Percentiles rank a stretch among this genome's conserved stretches.
phyloP scores from a whole-genome alignment of 2,888 invertebrate genomes.

The Eumacrocentrus americanus region DNA sequence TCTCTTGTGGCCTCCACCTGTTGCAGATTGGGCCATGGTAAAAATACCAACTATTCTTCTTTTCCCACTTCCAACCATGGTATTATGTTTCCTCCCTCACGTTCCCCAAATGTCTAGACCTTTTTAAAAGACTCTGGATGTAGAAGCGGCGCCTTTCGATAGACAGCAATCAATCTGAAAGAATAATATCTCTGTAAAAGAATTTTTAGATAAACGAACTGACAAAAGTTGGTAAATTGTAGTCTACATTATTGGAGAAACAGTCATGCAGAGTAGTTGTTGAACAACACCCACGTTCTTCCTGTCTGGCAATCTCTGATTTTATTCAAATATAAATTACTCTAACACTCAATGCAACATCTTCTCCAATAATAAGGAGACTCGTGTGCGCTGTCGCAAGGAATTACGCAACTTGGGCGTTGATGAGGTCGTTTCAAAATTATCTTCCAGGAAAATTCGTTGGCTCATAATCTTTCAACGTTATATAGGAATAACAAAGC shows the following conservation, averaged over 20 bases:
- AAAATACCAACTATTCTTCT: slow-evolving; percentile 20
- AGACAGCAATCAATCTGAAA: neutral
- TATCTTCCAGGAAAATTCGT: slow-evolving; percentile 22
- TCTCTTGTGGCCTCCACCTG: slow-evolving; percentile 17
- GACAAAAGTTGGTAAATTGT: neutral
- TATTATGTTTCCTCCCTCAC: neutral
- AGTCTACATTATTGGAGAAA: neutral
- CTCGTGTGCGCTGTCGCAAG: slow-evolving; percentile 14
- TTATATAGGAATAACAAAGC: neutral
- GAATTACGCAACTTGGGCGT: slow-evolving; percentile 13
- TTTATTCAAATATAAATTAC: slow-evolving; percentile 22
- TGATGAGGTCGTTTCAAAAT: slow-evolving; percentile 21
- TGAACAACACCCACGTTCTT: slow-evolving; percentile 11
- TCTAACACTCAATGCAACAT: neutral
- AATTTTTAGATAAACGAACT: too few relatives aligned
- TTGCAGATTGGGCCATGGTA: slow-evolving; percentile 13
- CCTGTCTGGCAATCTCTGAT: slow-evolving; percentile 16
- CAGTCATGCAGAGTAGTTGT: neutral
- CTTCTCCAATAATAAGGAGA: slow-evolving; percentile 19
- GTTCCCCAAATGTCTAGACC: neutral
- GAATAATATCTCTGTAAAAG: neutral
- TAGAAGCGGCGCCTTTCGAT: neutral
- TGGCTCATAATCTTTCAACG: neutral
- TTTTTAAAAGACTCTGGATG: too few relatives aligned
- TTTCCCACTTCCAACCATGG: neutral